These are phyloP conservation scores for Liasis olivaceus DNA, from an alignment of 2,797 vertebrate genomes.

Conservation along the genomic window DNA sequence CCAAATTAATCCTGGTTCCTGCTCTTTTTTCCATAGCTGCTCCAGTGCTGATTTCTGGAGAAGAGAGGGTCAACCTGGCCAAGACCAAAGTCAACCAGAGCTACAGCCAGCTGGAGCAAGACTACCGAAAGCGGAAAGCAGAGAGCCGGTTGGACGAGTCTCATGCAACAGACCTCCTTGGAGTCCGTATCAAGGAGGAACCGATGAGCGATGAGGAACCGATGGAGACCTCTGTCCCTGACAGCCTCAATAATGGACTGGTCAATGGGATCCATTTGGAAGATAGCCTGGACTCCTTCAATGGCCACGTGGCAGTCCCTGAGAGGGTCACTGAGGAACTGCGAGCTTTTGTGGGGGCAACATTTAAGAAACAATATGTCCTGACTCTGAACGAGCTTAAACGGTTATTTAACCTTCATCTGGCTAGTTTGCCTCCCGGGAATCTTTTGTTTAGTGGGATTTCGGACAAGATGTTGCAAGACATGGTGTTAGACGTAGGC, in stretches of 20 bases:
- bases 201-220: slow-evolving; percentile 81
- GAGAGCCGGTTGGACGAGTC: slow-evolving; percentile 43
- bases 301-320: slow-evolving; percentile 73
- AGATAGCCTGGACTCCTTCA: slow-evolving; percentile 73
- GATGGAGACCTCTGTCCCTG: slow-evolving; percentile 81
- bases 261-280: slow-evolving; percentile 81
- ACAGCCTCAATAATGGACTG: slow-evolving; percentile 76
- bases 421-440: slow-evolving; percentile 91
- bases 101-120: slow-evolving; percentile 80
- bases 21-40: slow-evolving; percentile 55
- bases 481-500: slow-evolving; percentile 86
- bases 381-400: slow-evolving; percentile 96
- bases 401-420: slow-evolving; percentile 93
- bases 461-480: slow-evolving; percentile 94
- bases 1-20: background rate
- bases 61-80: slow-evolving; percentile 86
- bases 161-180: slow-evolving; percentile 40
- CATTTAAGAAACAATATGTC: slow-evolving; percentile 91
- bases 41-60: slow-evolving; percentile 81
- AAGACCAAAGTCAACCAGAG: slow-evolving; percentile 82
- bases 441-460: slow-evolving; percentile 86
- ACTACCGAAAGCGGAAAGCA: slow-evolving; percentile 77
- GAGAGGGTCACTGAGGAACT: slow-evolving; percentile 80
- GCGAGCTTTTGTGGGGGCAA: slow-evolving; percentile 86
- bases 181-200: slow-evolving; percentile 83